phyloP scores from a whole-genome alignment of 2,888 invertebrate species.

The Nomada goodeniana region DNA sequence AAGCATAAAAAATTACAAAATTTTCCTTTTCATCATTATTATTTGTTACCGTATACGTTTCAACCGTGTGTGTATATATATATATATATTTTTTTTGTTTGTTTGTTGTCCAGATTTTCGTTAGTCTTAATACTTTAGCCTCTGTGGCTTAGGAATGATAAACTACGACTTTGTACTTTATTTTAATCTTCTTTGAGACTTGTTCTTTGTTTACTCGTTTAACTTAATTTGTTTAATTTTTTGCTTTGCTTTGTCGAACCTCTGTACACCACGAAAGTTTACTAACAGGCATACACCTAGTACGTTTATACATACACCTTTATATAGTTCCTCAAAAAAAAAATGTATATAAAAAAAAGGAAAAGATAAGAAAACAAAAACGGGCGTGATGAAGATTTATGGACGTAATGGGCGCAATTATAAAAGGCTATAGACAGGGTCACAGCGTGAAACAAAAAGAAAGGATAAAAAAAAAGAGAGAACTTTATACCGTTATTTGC shows the following conservation, averaged over 20 bases:
- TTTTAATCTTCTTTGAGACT: conserved; percentile 12
- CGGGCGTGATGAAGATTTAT: conserved; percentile 24
- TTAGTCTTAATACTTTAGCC: conserved; percentile 35
- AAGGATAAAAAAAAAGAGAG: neutral
- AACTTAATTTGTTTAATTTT: neutral
- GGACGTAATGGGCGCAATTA: conserved; percentile 11
- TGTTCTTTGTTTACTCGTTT: neutral
- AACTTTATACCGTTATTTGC: conserved; percentile 39
- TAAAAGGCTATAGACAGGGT: conserved; percentile 29
- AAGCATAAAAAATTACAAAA: conserved; percentile 56
- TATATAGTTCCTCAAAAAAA: conserved; percentile 22
- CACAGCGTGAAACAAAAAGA: conserved; percentile 22
- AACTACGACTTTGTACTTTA: conserved; percentile 48
- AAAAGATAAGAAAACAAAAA: neutral
- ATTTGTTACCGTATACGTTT: neutral
- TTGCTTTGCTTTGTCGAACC: conserved; percentile 1
- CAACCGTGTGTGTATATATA: neutral
- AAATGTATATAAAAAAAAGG: conserved; percentile 18
- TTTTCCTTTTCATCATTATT: conserved; percentile 11
- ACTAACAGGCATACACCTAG: too few species aligned
- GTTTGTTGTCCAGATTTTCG: neutral
- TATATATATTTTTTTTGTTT: neutral
- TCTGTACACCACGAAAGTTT: too few species aligned
- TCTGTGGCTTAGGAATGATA: conserved; percentile 39
- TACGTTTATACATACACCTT: neutral